phyloP scores from a whole-genome alignment of 2,888 invertebrate species.

The Hypselothyrea guttata region DNA sequence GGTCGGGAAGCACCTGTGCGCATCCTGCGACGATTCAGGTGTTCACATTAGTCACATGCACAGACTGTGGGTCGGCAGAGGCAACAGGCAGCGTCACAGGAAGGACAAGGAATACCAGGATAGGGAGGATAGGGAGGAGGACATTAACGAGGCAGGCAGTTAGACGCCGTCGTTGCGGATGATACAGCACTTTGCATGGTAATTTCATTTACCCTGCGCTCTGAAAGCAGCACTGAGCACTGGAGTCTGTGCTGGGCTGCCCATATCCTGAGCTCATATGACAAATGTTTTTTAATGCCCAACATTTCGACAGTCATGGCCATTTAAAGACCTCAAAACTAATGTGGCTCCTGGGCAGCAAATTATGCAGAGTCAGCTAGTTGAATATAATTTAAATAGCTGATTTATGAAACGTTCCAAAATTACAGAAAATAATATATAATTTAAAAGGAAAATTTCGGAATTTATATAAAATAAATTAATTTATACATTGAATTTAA shows the following conservation, averaged over 20 bases:
- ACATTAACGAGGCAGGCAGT: constrained; percentile 76
- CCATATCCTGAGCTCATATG: constrained; percentile 42
- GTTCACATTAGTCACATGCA: constrained; percentile 72
- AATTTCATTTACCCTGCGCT: constrained; percentile 42
- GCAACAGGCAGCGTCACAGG: constrained; percentile 22
- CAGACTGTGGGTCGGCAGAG: constrained; percentile 35
- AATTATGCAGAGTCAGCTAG: constrained; percentile 54
- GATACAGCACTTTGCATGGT: constrained; percentile 69
- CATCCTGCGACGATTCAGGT: constrained; percentile 72
- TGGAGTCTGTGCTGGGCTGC: constrained; percentile 1
- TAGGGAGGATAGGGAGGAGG: constrained; percentile 45
- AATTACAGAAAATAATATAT: neutral
- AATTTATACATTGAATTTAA: neutral
- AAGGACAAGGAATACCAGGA: constrained; percentile 25
- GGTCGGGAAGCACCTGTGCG: constrained; percentile 58
- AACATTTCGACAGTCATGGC: constrained; percentile 59
- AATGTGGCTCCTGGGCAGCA: constrained; percentile 2
- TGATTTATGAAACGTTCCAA: constrained; percentile 39
- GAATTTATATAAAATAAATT: no score
- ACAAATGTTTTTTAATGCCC: constrained; percentile 63
- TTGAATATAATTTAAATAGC: constrained; percentile 56
- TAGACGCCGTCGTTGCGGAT: constrained; percentile 53
- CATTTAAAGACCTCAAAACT: constrained; percentile 57
- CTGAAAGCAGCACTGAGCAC: neutral
- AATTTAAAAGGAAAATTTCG: no score